Evolutionary conservation across 2,797 vertebrate genomes (phyloP).

Genomic region (Alca torda): DNA sequence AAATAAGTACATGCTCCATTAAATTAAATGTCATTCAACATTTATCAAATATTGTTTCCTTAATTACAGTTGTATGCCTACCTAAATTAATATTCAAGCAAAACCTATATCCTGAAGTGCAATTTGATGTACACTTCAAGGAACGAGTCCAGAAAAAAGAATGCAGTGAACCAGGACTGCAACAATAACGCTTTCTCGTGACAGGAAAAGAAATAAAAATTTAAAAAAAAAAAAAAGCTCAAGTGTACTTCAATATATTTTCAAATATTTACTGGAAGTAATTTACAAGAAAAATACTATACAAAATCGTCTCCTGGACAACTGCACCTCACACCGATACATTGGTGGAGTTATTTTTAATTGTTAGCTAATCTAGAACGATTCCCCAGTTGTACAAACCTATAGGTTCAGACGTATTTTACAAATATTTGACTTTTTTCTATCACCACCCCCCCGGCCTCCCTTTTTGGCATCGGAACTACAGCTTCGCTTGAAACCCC

Average conservation of each 20-base stretch:
- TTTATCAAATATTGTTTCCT: constrained; percentile 87
- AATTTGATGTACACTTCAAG: constrained; percentile 86
- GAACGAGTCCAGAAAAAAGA: constrained; percentile 82
- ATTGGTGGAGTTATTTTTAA: constrained; percentile 81
- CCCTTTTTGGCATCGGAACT: constrained; percentile 74
- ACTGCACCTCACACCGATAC: constrained; percentile 90
- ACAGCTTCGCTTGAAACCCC: constrained; percentile 64
- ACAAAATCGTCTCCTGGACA: constrained; percentile 97
- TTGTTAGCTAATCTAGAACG: constrained; percentile 88
- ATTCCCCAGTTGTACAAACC: constrained; percentile 86
- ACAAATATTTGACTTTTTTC: constrained; percentile 68
- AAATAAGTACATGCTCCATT: constrained; percentile 95
- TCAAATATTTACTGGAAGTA: constrained; percentile 98
- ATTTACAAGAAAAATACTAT: constrained; percentile 99
- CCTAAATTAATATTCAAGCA: constrained; percentile 87
- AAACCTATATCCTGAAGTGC: constrained; percentile 93
- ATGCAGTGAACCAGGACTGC: constrained; percentile 90
- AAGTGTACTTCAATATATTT: constrained; percentile 95
- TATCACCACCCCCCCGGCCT: neutral
- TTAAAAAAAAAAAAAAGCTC: constrained; percentile 70
- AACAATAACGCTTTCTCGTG: constrained; percentile 84
- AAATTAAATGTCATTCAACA: constrained; percentile 97
- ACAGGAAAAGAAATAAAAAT: constrained; percentile 74
- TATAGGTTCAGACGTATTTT: constrained; percentile 74
- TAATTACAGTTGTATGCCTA: constrained; percentile 85